Evolutionary conservation across 2,797 vertebrate species (phyloP), one percentile per base, ranked within the genome.

Genomic region (Iguana delicatissima): DNA sequence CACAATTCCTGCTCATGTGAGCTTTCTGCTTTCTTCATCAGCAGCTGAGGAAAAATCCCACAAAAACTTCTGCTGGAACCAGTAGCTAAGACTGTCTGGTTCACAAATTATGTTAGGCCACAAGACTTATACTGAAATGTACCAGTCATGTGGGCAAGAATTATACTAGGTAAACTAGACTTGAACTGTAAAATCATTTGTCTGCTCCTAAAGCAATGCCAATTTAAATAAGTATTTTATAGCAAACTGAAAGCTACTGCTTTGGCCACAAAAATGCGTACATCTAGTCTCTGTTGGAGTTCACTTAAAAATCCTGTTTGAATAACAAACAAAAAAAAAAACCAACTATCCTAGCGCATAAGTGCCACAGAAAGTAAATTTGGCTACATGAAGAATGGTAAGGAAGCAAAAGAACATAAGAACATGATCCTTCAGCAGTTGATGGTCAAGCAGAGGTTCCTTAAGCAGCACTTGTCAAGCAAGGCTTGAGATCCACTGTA

Each of bases 311-410:
- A 82, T 82, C 10, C 32, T 64, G 83, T 64, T 87, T 76, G 72
- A 87, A 80, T 52, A 84, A 85, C 16, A 74, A 72, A 76, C 42
- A 50, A 79, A 80, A 55, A n/a, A n/a, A n/a, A n/a, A n/a, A n/a
- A n/a, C n/a, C n/a, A n/a, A 76, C 42, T 83, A 76, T 29, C 6
- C 42, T 55, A 82, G n/a, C 4, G 42, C 42, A 87, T 59, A 87
- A 84, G 64, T 62, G 80, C 12, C 12, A 52, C 4, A 86, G 13
- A 82, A 76, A 79, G 3, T 20, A 88, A 91, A 79, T 79, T 62
- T 46, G 46, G 80, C 59, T 77, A 69, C 35, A 84, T 88, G 80
- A 79, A 91, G 52, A 88, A 91, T 87, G 89, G 22, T 32, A 87
- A 83, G 26, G 72, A 55, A 82, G 72, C 80, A 86, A 84, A 91